Conservation (phyloP, 2,888 invertebrate genomes). For the Habroteleia sp. region DNA sequence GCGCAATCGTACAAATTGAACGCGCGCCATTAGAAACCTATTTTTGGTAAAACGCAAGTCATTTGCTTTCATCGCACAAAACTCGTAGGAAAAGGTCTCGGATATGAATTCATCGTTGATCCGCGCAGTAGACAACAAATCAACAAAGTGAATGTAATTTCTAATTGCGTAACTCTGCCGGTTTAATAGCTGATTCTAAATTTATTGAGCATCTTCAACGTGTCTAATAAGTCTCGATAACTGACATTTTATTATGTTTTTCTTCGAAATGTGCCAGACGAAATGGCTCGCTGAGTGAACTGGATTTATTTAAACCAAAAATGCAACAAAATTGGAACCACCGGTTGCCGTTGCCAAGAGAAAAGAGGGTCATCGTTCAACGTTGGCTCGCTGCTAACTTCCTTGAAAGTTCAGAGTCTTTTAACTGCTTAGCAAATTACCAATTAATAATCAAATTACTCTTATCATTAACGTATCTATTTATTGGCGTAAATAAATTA, state of each 20-base stretch:
- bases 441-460: conserved; percentile 32
- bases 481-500: too few species aligned
- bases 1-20: too few species aligned
- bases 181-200: conserved; percentile 33
- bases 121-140: conserved; percentile 24
- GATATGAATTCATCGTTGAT: conserved; percentile 30
- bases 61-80: conserved; percentile 1
- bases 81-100: conserved; percentile 2
- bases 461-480: background rate
- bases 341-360: conserved; percentile 52
- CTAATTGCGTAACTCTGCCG: conserved; percentile 41
- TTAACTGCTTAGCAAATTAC: conserved; percentile 19
- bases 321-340: conserved; percentile 60
- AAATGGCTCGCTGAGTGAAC: conserved; percentile 41
- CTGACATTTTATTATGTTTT: conserved; percentile 39
- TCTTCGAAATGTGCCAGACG: conserved; percentile 55
- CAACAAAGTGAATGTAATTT: conserved; percentile 50
- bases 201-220: conserved; percentile 25
- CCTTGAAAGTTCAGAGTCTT: conserved; percentile 57
- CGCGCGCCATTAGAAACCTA: too few species aligned
- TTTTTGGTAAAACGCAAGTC: too few species aligned
- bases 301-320: conserved; percentile 59
- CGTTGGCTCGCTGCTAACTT: conserved; percentile 50
- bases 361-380: conserved; percentile 62
- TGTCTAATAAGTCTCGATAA: conserved; percentile 43